Evolutionary conservation across 2,888 invertebrate species (phyloP), one percentile per base, ranked within the genome.

Genomic region (Volucella inflata): DNA sequence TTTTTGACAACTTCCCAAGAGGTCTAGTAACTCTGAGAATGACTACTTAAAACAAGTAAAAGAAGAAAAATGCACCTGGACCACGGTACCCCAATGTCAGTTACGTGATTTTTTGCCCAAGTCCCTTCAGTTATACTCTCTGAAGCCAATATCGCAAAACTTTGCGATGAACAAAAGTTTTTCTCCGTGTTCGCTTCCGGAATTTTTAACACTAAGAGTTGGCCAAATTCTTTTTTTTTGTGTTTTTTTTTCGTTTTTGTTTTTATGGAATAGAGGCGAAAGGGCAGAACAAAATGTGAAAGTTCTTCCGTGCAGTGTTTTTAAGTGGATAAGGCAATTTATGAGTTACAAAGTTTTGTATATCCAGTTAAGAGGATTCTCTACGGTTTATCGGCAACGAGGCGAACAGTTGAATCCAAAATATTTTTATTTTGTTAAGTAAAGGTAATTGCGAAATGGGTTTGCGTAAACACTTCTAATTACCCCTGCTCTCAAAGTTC

Each of bases 301-400:
- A 79, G 79, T 79, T 79, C 59, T 36, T 44, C 51, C 46, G 51
- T 51, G 79, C 65, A 79, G 17, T 78, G 70, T 70, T 72, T 67
- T 91, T 91, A 91, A 91, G 90, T 91, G 91, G 91, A 91, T 91
- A 91, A 91, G 91, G 91, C 91, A 91, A 91, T 91, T 91, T 91
- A 91, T 91, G 91, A 91, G 90, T 90, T 91, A 90, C 88, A 89
- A 90, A 90, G 79, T 67, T 72, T 72, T 79, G 79, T 79, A 46
- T 65, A 71, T 72, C 72, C 72, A 67, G 64, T 65, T 72, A 72
- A 72, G 67, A 60, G 65, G 67, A 79, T 79, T 79, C 72, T 59
- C 40, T 59, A 60, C 51, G 60, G 67, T 60, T 67, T 79, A 67
- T 65, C 79, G 59, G 65, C 46, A 72, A 46, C 64, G 57, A 64